A percentile compares a stretch with the other conserved stretches of the same genome.
These are phyloP conservation scores for Gavialis gangeticus DNA, from an alignment of 2,113 vertebrate species.

Conservation along the genomic window DNA sequence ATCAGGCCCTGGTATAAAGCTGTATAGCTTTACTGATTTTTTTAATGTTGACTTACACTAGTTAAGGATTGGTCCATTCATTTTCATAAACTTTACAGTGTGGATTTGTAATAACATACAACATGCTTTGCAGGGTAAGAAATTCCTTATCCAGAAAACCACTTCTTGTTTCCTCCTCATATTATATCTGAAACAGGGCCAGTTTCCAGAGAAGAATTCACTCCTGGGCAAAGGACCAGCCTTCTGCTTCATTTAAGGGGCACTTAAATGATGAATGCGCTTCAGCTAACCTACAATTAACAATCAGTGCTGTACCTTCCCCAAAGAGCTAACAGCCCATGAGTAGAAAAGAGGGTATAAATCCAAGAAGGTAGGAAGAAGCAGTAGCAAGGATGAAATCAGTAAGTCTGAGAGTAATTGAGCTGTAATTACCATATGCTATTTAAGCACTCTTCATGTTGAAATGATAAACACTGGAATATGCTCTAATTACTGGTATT, in stretches of 20 bases:
- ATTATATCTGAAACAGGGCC: background rate
- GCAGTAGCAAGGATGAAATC: background rate
- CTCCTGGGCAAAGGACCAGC: background rate
- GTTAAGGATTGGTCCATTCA: background rate
- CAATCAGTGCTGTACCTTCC: background rate
- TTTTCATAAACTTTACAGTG: background rate
- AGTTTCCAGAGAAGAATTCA: background rate
- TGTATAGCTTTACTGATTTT: background rate
- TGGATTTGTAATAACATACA: background rate
- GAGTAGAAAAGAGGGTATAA: background rate
- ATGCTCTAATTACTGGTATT: too few species aligned
- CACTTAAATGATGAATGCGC: background rate
- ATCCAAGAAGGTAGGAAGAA: background rate
- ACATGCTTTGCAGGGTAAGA: background rate
- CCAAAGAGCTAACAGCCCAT: background rate
- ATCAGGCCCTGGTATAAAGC: background rate
- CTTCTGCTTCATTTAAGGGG: background rate
- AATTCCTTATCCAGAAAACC: fast-evolving
- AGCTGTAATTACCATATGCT: too few species aligned
- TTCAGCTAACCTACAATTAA: background rate
- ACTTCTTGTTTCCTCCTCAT: background rate
- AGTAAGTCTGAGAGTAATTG: background rate
- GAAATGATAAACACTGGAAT: too few species aligned
- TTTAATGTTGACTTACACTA: background rate
- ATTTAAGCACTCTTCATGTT: too few species aligned